phyloP scores from a whole-genome alignment of 2,888 invertebrate species.

The Gonocerus acuteangulatus region DNA sequence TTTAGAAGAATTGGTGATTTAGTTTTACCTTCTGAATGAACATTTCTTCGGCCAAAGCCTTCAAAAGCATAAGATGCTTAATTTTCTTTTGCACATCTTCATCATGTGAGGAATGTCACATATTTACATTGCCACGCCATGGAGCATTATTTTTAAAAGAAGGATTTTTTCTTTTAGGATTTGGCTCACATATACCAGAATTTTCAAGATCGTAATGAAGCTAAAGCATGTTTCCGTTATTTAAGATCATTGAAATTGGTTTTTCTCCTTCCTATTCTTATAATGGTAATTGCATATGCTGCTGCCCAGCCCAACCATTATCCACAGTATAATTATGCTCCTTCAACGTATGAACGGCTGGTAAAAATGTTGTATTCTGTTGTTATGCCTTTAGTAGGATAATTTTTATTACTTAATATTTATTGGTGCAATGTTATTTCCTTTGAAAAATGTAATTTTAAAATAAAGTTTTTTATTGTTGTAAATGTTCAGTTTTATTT shows the following conservation, averaged over 20 bases:
- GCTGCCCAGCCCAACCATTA: slow-evolving; percentile 26
- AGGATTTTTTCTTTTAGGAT: slow-evolving; percentile 32
- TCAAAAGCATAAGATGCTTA: too few relatives aligned
- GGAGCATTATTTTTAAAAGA: too few relatives aligned
- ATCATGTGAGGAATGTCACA: too few relatives aligned
- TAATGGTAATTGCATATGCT: slow-evolving; percentile 32
- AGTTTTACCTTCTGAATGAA: too few relatives aligned
- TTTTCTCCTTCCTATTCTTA: slow-evolving; percentile 29
- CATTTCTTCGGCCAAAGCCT: too few relatives aligned
- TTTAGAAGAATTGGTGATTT: too few relatives aligned
- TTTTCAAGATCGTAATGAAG: slow-evolving; percentile 35
- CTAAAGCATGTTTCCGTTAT: slow-evolving; percentile 35
- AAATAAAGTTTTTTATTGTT: slow-evolving; percentile 11
- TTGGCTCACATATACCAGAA: slow-evolving; percentile 35
- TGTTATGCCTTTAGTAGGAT: not conserved
- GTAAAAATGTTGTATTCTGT: not conserved
- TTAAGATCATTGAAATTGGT: slow-evolving; percentile 33
- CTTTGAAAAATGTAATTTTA: not conserved
- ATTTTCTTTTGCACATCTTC: too few relatives aligned
- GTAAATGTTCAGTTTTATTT: not conserved
- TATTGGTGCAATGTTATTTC: not conserved
- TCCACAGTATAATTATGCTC: slow-evolving; percentile 10
- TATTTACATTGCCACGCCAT: too few relatives aligned
- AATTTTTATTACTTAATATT: slow-evolving; percentile 1
- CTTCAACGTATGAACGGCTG: slow-evolving; percentile 7